Evolutionary conservation across 2,797 vertebrate species (phyloP).

Genomic region (Hirundo rustica): DNA sequence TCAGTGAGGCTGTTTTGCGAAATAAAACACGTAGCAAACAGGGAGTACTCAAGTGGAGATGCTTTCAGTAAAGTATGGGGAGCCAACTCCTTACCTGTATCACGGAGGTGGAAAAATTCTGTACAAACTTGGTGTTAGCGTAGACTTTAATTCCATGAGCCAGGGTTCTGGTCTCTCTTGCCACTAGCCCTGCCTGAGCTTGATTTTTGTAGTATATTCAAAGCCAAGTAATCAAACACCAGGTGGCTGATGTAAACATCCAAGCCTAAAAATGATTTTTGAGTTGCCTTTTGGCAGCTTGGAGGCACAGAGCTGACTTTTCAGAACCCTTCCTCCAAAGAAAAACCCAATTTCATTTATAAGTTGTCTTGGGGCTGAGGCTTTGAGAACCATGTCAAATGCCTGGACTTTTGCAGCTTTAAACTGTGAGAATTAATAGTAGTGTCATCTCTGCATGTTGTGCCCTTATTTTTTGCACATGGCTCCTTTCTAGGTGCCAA

Average conservation of each 20-base stretch:
- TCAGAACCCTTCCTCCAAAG: neutral
- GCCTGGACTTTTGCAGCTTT: neutral
- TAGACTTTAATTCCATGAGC: neutral
- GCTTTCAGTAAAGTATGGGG: neutral
- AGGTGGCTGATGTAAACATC: neutral
- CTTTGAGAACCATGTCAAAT: neutral
- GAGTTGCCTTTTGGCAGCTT: neutral
- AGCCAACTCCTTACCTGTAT: neutral
- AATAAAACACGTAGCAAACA: neutral
- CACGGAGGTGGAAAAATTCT: neutral
- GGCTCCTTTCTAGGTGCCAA: neutral
- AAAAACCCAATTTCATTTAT: neutral
- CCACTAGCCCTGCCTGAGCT: neutral
- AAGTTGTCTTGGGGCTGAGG: neutral
- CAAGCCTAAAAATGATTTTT: neutral
- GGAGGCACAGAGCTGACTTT: neutral
- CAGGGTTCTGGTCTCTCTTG: neutral
- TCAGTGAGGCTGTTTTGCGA: rapidly evolving
- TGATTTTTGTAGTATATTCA: neutral
- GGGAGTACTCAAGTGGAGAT: neutral
- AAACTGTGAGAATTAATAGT: neutral
- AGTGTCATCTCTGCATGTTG: neutral
- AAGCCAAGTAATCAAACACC: neutral
- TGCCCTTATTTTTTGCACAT: rapidly evolving
- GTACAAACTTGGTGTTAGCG: neutral